Evolutionary conservation across 1,140 invertebrate genomes (phyloP).

Genomic region (Ruditapes philippinarum): DNA sequence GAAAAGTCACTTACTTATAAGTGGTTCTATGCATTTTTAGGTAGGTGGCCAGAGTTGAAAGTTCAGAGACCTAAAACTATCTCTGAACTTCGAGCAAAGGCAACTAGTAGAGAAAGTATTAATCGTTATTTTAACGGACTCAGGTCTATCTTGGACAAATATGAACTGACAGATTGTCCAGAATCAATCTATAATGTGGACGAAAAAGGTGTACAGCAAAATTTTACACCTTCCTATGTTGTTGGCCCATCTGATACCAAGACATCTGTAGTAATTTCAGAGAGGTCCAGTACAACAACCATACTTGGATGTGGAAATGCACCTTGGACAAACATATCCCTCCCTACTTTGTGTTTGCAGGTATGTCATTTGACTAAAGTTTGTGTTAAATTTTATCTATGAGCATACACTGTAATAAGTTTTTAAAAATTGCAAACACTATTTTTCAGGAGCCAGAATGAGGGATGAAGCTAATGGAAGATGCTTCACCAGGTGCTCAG

Average conservation of each 20-base stretch:
- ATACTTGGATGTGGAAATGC: slow-evolving; percentile 37
- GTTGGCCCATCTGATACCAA: not conserved
- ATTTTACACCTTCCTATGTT: not conserved
- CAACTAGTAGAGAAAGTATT: not conserved
- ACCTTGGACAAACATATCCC: not conserved
- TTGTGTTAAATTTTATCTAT: too few species aligned
- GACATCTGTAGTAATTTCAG: not conserved
- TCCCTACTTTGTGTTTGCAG: slow-evolving; percentile 8
- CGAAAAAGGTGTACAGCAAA: slow-evolving; percentile 1
- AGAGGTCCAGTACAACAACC: not conserved
- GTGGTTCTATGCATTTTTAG: not conserved
- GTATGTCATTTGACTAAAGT: not conserved
- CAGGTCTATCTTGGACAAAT: not conserved
- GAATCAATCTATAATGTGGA: not conserved
- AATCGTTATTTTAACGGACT: not conserved
- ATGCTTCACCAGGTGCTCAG: slow-evolving; percentile 23
- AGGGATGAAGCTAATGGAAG: not conserved
- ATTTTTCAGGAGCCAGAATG: not conserved
- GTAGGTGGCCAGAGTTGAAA: slow-evolving; percentile 3
- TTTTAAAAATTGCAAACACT: too few species aligned
- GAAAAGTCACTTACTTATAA: not conserved
- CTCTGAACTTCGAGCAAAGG: not conserved
- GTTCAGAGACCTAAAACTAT: not conserved
- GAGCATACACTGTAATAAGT: not conserved
- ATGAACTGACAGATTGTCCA: not conserved